Evolutionary conservation across 2,888 invertebrate species (phyloP).

Genomic region (Molorchus minor): DNA sequence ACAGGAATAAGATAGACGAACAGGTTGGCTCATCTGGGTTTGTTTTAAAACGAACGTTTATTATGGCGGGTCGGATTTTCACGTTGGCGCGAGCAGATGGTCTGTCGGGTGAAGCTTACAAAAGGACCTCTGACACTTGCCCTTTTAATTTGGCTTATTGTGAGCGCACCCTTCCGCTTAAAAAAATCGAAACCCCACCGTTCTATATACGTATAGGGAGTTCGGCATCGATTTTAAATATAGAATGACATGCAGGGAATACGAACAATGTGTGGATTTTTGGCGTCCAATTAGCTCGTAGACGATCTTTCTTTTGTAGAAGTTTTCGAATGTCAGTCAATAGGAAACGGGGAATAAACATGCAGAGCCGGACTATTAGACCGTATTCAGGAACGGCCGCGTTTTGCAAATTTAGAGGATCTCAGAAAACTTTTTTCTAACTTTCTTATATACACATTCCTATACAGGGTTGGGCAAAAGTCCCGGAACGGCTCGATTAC

Average conservation of each 20-base stretch:
- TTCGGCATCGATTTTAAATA: slow-evolving; percentile 6
- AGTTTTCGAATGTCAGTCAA: too few species aligned
- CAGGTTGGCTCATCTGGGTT: slow-evolving; percentile 31
- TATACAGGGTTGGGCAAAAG: too few species aligned
- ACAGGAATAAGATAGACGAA: slow-evolving; percentile 46
- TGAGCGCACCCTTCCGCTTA: slow-evolving; percentile 20
- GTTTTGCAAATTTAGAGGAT: too few species aligned
- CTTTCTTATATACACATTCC: too few species aligned
- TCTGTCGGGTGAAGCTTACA: neutral
- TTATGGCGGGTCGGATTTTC: neutral
- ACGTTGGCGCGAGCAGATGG: slow-evolving; percentile 2
- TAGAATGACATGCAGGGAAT: neutral
- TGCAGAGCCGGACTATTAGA: too few species aligned
- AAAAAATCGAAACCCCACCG: slow-evolving; percentile 9
- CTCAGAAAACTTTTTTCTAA: too few species aligned
- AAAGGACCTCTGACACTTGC: slow-evolving; percentile 12
- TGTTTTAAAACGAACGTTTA: neutral
- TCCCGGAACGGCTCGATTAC: too few species aligned
- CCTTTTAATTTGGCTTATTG: slow-evolving; percentile 27
- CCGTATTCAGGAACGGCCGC: too few species aligned
- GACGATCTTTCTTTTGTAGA: too few species aligned
- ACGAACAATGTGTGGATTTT: neutral
- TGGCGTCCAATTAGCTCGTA: too few species aligned
- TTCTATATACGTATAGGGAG: slow-evolving; percentile 9
- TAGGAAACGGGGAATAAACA: too few species aligned